These are phyloP conservation scores for Eidolon dupreanum DNA, from an alignment of 2,797 vertebrate species.

Conservation along the genomic window DNA sequence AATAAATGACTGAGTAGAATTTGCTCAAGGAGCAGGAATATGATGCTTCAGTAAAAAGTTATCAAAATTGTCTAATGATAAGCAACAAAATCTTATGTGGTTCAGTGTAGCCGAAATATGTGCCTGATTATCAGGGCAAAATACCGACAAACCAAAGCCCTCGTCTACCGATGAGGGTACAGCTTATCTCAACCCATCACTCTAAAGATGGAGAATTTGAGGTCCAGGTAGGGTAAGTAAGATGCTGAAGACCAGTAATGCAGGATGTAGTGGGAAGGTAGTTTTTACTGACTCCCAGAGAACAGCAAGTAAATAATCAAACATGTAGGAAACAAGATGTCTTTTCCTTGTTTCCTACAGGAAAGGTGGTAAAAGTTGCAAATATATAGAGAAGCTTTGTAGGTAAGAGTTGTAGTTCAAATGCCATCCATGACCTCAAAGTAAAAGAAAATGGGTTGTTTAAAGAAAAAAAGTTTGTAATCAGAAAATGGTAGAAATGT, in stretches of 20 bases:
- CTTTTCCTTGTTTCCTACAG: not conserved
- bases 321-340: not conserved
- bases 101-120: not conserved
- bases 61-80: not conserved
- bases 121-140: not conserved
- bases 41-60: not conserved
- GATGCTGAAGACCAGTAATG: not conserved
- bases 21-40: not conserved
- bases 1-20: not conserved
- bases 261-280: not conserved
- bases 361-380: not conserved
- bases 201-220: not conserved
- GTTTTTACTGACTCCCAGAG: not conserved
- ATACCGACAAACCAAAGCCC: not conserved
- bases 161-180: fast-evolving
- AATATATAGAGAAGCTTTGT: not conserved
- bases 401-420: not conserved
- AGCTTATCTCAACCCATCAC: not conserved
- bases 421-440: not conserved
- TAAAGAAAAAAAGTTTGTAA: not conserved
- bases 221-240: not conserved
- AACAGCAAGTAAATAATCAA: not conserved
- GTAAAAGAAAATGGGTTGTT: not conserved
- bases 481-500: not conserved
- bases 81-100: not conserved